Percentiles rank a stretch among this genome's conserved stretches.
Conservation (phyloP, 2,113 vertebrate genomes). For the Chionodraco myersi region DNA sequence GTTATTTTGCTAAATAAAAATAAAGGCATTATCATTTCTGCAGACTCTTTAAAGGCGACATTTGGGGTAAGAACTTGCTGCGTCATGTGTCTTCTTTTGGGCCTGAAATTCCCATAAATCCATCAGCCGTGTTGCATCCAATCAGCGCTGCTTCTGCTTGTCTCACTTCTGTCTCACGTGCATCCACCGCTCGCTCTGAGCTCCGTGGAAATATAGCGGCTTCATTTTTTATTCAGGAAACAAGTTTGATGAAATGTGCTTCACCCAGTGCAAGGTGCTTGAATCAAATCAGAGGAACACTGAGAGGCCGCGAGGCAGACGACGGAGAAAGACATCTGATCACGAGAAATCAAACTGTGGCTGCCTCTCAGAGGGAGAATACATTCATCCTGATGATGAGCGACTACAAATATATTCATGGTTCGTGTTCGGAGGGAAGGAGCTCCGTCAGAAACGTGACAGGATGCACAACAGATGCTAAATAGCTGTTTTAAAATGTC, state of each 20-base stretch:
- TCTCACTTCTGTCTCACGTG: slow-evolving; percentile 8
- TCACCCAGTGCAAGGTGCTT: slow-evolving; percentile 29
- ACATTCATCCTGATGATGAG: slow-evolving; percentile 26
- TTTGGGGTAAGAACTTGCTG: no score
- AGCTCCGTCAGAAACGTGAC: slow-evolving; percentile 1
- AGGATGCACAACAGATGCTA: not conserved
- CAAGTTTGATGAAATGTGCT: slow-evolving; percentile 47
- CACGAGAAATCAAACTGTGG: slow-evolving; percentile 39
- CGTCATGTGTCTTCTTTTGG: no score
- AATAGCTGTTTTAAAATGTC: slow-evolving; percentile 9
- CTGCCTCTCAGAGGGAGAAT: slow-evolving; percentile 32
- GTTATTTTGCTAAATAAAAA: no score
- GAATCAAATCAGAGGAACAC: slow-evolving; percentile 56
- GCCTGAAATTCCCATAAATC: no score
- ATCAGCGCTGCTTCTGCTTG: slow-evolving; percentile 13
- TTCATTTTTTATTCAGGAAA: slow-evolving; percentile 55
- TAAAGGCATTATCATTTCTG: no score
- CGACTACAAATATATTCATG: slow-evolving; percentile 33
- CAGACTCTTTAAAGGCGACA: no score
- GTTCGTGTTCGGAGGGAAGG: not conserved
- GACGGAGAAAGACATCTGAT: slow-evolving; percentile 33
- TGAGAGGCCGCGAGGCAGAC: slow-evolving; percentile 18
- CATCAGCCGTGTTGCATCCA: not conserved
- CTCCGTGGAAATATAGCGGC: slow-evolving; percentile 25
- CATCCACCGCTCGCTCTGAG: not conserved